Evolutionary conservation across 2,888 invertebrate genomes (phyloP), one percentile per base, ranked within the genome.

Genomic region (Vanessa cardui): DNA sequence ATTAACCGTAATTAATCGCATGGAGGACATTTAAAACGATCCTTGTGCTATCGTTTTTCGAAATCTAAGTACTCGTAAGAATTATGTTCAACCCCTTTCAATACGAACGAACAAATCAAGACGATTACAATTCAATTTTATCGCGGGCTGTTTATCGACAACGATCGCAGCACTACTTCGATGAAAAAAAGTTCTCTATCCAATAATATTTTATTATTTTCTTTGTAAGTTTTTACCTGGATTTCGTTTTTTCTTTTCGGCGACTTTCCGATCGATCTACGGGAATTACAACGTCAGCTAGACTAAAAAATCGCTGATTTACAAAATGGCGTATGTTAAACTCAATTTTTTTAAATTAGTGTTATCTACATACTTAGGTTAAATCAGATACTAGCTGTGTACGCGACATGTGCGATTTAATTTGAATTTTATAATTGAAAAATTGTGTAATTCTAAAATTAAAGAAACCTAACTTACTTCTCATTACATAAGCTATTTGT

Each of bases 111-210:
- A 80, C 79, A 80, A 81, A 83, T 82, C 73, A 68, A 72, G 66
- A 78, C 80, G 79, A 82, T 81, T 81, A 81, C 79, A 78, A 80
- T 78, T 80, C 78, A 74, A 80, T 83, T 78, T 77, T 74, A 77
- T 80, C 73, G 75, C 65, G 74, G 70, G 74, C 74, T 73, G 67
- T 78, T 71, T 76, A 81, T 83, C 83, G 83, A 82, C 77, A 78
- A 76, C 68, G 72, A 76, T 76, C 69, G 72, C 54, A 71, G 76
- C 72, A 62, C 69, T 60, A 31, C 12, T 21, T 50, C 15, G 21
- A 26, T 20, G 20, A 74, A 63, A 49, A 75, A 73, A 76, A 8
- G 39, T 39, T 73, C 67, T 64, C 67, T 64, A 21, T 61, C 69
- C 72, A 75, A 76, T 78, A 75, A 76, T 76, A 76, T 78, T 78